Evolutionary conservation across 2,888 invertebrate genomes (phyloP), one percentile per base, ranked within the genome.

Genomic region (Sinodicranocentrus sp.): DNA sequence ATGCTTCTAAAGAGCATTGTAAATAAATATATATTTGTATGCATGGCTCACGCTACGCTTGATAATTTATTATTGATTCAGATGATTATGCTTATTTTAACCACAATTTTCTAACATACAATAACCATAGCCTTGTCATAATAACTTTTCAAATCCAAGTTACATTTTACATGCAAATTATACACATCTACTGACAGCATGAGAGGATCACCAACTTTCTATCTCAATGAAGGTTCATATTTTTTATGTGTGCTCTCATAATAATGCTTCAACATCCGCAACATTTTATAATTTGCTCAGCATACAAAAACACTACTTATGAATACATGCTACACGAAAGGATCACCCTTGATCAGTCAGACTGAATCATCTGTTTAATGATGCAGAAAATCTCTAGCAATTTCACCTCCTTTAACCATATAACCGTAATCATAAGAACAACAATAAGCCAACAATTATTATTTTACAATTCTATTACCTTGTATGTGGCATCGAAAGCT

Each of bases 391-490:
- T 59, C 39, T 43, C 19, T 57, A 59, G 33, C 57, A 61, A 70
- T 78, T 78, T 70, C 70, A 78, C 70, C 71, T 57, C 48, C 63
- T 63, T 70, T 71, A 78, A 78, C 70, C 44, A 48, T 15, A 59
- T 25, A 59, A 59, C 13, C 59, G 25, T 59, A 19, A 17, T 52
- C 59, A 59, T 25, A 23, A 59, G 23, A 25, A 25, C 59, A 33
- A 10, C 33, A 59, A 59, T 59, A 59, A 59, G 6, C 59, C 25
- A 23, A 59, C 59, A 59, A 59, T 59, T 59, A 59, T 52, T 52
- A 10, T 33, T 6, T 10, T 6, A 33, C 33, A 33, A 33, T 33
- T n/a, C n/a, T 33, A 33, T 33, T 33, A 33, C 33, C 33, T 33
- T 44, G 44, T n/a, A n/a, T n/a, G n/a, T n/a, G n/a, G n/a, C n/a